A percentile compares a stretch with the other conserved stretches of the same genome.
Conservation (phyloP, 1,140 invertebrate species). For the Rhynchophorus ferrugineus region DNA sequence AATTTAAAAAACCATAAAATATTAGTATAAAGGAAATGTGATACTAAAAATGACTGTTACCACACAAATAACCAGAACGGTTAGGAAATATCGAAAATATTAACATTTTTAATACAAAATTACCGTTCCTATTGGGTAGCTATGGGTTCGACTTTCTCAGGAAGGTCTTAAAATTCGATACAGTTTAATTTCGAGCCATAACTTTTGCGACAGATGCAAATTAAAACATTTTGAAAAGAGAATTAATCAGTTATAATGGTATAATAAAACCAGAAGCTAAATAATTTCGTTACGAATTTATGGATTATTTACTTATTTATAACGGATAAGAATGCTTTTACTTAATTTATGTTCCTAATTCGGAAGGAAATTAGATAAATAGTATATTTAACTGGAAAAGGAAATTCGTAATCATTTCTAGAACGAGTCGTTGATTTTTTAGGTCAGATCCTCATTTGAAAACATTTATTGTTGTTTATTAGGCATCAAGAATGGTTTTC, state of each 20-base stretch:
- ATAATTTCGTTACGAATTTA: constrained; percentile 16
- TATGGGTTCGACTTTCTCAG: constrained; percentile 16
- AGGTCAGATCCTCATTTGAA: no score
- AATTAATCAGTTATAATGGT: constrained; percentile 22
- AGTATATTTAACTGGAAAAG: no score
- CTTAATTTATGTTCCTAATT: no score
- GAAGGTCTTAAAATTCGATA: constrained; percentile 19
- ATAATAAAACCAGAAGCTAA: constrained; percentile 16
- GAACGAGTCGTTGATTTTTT: no score
- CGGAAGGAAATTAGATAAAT: no score
- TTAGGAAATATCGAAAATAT: not conserved
- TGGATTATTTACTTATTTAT: constrained; percentile 8
- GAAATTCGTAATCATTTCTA: no score
- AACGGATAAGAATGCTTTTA: not conserved
- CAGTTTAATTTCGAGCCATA: constrained; percentile 21
- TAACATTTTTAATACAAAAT: not conserved
- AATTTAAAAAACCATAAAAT: no score
- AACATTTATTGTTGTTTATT: no score
- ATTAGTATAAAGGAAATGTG: no score
- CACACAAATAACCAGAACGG: not conserved
- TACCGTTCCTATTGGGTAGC: not conserved
- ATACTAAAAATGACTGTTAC: no score
- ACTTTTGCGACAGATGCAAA: constrained; percentile 23
- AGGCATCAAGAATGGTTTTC: no score
- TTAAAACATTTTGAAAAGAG: constrained; percentile 22